These are phyloP conservation scores for Eilema griseolum DNA, from an alignment of 2,888 invertebrate genomes.

Conservation along the genomic window DNA sequence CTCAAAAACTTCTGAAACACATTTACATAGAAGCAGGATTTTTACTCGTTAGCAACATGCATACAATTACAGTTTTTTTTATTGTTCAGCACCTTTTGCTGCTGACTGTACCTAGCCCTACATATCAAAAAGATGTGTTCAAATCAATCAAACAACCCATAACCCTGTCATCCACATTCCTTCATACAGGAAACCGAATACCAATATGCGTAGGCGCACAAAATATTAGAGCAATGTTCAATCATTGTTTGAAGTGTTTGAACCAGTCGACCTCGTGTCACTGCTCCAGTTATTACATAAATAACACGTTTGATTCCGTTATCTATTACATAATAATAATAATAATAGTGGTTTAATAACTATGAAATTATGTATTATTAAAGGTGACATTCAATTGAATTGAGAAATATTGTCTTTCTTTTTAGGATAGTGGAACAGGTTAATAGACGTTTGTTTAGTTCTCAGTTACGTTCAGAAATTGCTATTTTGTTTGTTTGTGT, in stretches of 20 bases:
- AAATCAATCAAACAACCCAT: background rate
- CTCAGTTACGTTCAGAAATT: background rate
- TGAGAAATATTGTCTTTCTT: slow-evolving; percentile 8
- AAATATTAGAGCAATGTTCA: slow-evolving; percentile 8
- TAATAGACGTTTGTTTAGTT: background rate
- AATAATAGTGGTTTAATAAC: background rate
- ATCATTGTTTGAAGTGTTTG: slow-evolving; percentile 30
- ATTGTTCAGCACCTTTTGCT: background rate
- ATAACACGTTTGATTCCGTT: slow-evolving; percentile 5
- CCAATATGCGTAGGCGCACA: slow-evolving; percentile 3
- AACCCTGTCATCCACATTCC: slow-evolving; percentile 10
- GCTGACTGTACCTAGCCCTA: background rate
- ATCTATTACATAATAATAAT: slow-evolving; percentile 11
- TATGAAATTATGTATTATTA: slow-evolving; percentile 14
- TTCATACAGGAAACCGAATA: slow-evolving; percentile 1
- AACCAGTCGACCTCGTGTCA: slow-evolving; percentile 39
- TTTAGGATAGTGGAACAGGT: slow-evolving; percentile 7
- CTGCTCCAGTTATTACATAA: slow-evolving; percentile 35
- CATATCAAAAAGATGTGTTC: background rate
- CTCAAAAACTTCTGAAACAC: too few relatives aligned
- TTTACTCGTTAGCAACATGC: too few relatives aligned
- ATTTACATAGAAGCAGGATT: too few relatives aligned
- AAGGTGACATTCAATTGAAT: slow-evolving; percentile 12
- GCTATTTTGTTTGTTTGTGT: background rate
- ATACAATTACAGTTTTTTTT: background rate